A percentile compares a stretch with the other conserved stretches of the same genome.
phyloP scores from a whole-genome alignment of 2,113 vertebrate genomes.

The Notothenia rossii region DNA sequence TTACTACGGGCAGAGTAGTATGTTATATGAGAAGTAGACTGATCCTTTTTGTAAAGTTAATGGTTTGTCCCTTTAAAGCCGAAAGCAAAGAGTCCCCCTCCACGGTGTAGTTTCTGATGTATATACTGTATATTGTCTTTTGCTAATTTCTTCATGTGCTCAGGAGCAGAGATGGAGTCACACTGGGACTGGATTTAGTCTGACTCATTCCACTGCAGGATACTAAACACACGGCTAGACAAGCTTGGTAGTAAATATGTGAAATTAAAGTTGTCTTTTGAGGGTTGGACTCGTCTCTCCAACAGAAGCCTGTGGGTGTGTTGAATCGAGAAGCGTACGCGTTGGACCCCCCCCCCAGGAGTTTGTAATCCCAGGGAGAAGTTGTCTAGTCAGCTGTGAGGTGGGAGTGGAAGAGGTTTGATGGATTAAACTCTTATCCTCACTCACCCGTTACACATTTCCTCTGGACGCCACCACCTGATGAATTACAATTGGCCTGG shows the following conservation, averaged over 20 bases:
- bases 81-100: conserved; percentile 25
- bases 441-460: conserved; percentile 61
- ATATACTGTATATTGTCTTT: conserved; percentile 20
- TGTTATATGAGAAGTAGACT: background rate
- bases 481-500: conserved; percentile 67
- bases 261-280: conserved; percentile 14
- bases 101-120: conserved; percentile 14
- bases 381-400: conserved; percentile 73
- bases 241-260: conserved; percentile 30
- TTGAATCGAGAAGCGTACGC: conserved; percentile 5
- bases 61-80: background rate
- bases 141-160: conserved; percentile 26
- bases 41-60: conserved; percentile 7
- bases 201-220: conserved; percentile 37
- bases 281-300: conserved; percentile 12
- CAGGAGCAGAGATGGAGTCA: conserved; percentile 28
- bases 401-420: conserved; percentile 70
- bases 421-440: conserved; percentile 80
- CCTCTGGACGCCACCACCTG: conserved; percentile 40
- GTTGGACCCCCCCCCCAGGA: conserved; percentile 23
- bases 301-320: conserved; percentile 32
- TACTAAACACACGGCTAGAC: conserved; percentile 6
- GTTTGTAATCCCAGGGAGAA: conserved; percentile 69
- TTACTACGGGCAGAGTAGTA: background rate
- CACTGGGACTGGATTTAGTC: conserved; percentile 25